These are phyloP conservation scores for Helicorthomorpha holstii DNA, from an alignment of 1,140 invertebrate genomes.

Conservation along the genomic window DNA sequence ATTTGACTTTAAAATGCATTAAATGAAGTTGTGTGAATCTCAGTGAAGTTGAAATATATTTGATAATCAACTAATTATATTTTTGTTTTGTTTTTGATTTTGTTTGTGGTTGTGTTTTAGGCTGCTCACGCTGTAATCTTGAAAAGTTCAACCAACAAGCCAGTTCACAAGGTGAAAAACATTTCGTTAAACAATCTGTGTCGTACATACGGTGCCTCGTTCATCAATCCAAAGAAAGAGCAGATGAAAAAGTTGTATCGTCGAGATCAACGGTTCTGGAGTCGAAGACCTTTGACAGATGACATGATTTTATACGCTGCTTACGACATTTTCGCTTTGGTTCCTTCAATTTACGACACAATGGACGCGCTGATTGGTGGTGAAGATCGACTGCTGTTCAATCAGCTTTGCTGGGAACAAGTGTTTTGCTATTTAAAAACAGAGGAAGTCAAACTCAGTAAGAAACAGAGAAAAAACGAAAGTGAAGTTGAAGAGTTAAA, in stretches of 20 bases:
- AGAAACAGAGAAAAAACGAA: conserved; percentile 72
- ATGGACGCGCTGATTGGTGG: conserved; percentile 28
- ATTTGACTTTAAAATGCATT: too few relatives aligned
- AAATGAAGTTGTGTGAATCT: too few relatives aligned
- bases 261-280: conserved; percentile 79
- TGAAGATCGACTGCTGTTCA: conserved; percentile 35
- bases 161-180: conserved; percentile 85
- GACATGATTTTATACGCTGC: conserved; percentile 87
- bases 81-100: too few relatives aligned
- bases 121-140: conserved; percentile 82
- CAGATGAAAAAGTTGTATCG: conserved; percentile 55
- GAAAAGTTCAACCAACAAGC: conserved; percentile 72
- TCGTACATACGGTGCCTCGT: conserved; percentile 63
- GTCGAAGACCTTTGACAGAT: conserved; percentile 61
- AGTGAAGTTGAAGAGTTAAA: conserved; percentile 75
- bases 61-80: too few relatives aligned
- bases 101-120: conserved; percentile 30
- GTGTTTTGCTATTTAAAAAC: conserved; percentile 68
- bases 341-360: conserved; percentile 64
- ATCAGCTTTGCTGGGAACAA: conserved; percentile 74
- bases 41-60: too few relatives aligned
- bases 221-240: conserved; percentile 74
- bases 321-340: conserved; percentile 67
- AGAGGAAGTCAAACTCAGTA: conserved; percentile 62
- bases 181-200: conserved; percentile 75